Evolutionary conservation across 2,113 vertebrate species (phyloP), one percentile per base, ranked within the genome.

Genomic region (Sapayoa aenigma): DNA sequence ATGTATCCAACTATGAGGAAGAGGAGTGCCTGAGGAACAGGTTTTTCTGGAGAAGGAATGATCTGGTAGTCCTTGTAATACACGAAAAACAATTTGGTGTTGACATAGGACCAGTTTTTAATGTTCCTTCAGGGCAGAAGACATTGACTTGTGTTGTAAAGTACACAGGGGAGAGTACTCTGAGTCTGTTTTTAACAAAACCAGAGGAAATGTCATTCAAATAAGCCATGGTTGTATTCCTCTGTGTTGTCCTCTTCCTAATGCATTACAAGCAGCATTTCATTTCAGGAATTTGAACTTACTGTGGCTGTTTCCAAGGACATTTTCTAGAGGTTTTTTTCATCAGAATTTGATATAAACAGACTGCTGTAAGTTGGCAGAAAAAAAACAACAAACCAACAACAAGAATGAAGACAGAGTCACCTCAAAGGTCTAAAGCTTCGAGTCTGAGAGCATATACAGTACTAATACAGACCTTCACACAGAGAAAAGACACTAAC

Each of bases 41-140:
- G 89, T 96, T 96, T 75, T 92, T 89, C 96, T 56, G 81, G 80
- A 84, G 86, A 86, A 96, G 59, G 69, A 87, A 37, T 27, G 30
- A 77, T 15, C 47, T 78, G 17, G 59, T 79, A 89, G 35, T 75
- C 65, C 8, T 49, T 71, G 28, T 44, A 78, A 47, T 31, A 78
- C 7, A 44, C 12, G 56, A 41, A 75, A 86, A 81, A 66, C 35
- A 81, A 63, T n/a, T 81, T 87, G 42, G 42, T 62, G 31, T n/a
- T 86, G 47, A 87, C 21, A 27, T 6, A 67, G 30, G 33, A 88
- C 23, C 44, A 66, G 35, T 56, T 59, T 93, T 84, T 71, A 87
- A 53, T 9, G 6, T 14, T 80, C 7, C 39, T 79, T 83, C 42
- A 79, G 42, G 37, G n/a, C 8, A 80, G 10, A 16, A 89, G 50